Conservation (phyloP, 2,113 vertebrate genomes). For the Stegostoma tigrinum region DNA sequence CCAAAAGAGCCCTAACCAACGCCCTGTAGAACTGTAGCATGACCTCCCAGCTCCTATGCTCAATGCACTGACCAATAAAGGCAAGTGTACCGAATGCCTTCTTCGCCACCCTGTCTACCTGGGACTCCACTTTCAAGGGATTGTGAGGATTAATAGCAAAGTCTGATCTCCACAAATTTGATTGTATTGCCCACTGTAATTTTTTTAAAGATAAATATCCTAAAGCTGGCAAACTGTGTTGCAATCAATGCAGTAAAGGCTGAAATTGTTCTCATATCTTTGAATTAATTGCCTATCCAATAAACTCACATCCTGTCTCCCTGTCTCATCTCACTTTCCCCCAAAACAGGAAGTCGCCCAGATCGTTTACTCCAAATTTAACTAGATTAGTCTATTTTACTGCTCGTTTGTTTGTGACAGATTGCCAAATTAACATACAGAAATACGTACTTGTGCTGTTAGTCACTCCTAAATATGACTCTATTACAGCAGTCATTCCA, state of each 20-base stretch:
- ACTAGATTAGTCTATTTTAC: not conserved
- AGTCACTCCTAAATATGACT: not conserved
- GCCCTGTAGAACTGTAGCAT: too few relatives aligned
- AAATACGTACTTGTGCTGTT: not conserved
- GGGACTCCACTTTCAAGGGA: too few relatives aligned
- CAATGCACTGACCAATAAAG: too few relatives aligned
- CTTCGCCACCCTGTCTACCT: too few relatives aligned
- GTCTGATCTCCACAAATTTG: not conserved
- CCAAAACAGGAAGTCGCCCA: not conserved
- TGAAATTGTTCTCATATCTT: too few relatives aligned
- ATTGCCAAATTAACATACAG: not conserved
- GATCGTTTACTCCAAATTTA: not conserved
- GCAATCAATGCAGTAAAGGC: not conserved
- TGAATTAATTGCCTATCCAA: not conserved
- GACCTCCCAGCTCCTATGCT: too few relatives aligned
- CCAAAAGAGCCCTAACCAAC: too few relatives aligned
- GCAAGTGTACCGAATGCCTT: too few relatives aligned
- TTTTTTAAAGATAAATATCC: not conserved
- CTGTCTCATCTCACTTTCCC: not conserved
- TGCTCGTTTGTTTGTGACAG: not conserved
- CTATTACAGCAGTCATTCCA: conserved; percentile 17
- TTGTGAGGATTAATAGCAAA: not conserved
- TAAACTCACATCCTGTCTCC: not conserved
- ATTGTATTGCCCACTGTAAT: not conserved
- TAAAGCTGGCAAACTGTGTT: not conserved